phyloP scores from a whole-genome alignment of 2,797 vertebrate species.

The Sphenodon punctatus region DNA sequence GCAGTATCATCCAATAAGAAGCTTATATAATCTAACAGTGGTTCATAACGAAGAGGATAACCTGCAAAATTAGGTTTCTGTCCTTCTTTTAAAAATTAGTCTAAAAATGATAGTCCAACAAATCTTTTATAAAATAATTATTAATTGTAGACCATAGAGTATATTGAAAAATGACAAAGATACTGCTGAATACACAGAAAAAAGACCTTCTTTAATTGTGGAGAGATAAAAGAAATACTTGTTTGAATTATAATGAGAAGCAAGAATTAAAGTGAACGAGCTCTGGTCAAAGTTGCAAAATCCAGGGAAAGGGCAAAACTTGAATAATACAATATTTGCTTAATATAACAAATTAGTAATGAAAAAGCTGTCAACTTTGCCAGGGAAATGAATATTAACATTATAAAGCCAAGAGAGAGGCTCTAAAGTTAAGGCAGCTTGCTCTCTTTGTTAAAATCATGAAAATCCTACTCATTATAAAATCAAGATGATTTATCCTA shows the following conservation, averaged over 20 bases:
- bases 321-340: too few relatives aligned
- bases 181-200: constrained; percentile 40
- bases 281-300: background rate
- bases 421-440: too few relatives aligned
- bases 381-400: background rate
- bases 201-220: constrained; percentile 38
- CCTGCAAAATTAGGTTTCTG: constrained; percentile 41
- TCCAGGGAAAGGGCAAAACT: background rate
- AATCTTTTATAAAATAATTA: constrained; percentile 46
- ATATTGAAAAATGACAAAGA: constrained; percentile 15
- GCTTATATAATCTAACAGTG: constrained; percentile 5
- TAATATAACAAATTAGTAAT: too few relatives aligned
- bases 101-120: constrained; percentile 11
- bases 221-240: background rate
- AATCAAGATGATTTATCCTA: too few relatives aligned
- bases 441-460: too few relatives aligned
- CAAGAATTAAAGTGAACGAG: background rate
- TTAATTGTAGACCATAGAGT: constrained; percentile 29
- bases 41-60: constrained; percentile 1
- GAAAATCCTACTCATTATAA: too few relatives aligned
- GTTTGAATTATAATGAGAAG: constrained; percentile 37
- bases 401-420: too few relatives aligned
- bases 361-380: background rate
- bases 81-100: constrained; percentile 34
- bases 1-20: constrained; percentile 2